A percentile compares a stretch with the other conserved stretches of the same genome.
These are phyloP conservation scores for Atrichornis clamosus DNA, from an alignment of 2,113 vertebrate species.

Conservation along the genomic window DNA sequence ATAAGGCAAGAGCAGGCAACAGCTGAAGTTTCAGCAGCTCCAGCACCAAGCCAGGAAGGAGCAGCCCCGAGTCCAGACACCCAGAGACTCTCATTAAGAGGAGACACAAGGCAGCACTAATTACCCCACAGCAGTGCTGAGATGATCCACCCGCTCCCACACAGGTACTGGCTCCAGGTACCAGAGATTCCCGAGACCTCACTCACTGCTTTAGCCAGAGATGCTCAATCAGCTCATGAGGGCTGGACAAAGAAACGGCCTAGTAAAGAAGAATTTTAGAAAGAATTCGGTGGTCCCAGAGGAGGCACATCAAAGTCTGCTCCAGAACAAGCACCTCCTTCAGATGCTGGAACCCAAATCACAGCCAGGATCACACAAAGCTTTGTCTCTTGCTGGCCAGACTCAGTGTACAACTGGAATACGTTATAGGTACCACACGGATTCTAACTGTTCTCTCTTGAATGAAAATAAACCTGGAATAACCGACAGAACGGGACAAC, in stretches of 20 bases:
- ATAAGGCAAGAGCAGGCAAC: neutral
- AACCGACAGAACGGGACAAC: neutral
- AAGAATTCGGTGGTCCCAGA: neutral
- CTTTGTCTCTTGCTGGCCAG: neutral
- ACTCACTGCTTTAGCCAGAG: neutral
- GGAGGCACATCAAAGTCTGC: neutral
- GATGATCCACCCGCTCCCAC: neutral
- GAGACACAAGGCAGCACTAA: neutral
- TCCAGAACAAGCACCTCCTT: neutral
- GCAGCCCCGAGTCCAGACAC: neutral
- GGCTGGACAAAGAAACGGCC: neutral
- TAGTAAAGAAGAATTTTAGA: neutral
- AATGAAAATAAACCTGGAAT: neutral
- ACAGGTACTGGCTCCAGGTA: neutral
- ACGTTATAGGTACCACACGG: neutral
- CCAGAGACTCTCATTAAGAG: neutral
- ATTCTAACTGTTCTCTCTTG: neutral
- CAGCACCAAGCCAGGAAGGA: neutral
- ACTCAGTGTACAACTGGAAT: neutral
- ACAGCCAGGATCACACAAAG: neutral
- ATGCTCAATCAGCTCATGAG: neutral
- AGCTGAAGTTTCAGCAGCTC: neutral
- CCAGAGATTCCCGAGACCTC: fast-evolving
- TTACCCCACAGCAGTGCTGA: neutral
- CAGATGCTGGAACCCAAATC: neutral